These are phyloP conservation scores for Mythimna albipuncta DNA, from an alignment of 2,888 invertebrate genomes.

Conservation along the genomic window DNA sequence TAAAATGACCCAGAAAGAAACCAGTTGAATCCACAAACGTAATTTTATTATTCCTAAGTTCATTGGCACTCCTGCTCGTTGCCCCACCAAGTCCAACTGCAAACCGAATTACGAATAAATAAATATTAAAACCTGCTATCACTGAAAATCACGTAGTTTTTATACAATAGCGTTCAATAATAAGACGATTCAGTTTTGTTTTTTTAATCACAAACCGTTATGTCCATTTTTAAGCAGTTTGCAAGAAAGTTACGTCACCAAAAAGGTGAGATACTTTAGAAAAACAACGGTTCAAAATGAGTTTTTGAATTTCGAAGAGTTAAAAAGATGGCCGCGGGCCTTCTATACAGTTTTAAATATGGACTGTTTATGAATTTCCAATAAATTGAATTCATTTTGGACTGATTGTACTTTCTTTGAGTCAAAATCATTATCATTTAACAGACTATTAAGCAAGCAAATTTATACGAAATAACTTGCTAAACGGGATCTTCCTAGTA, in stretches of 20 bases:
- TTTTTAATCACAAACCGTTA: slow-evolving; percentile 10
- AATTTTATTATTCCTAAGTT: slow-evolving; percentile 25
- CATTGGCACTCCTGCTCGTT: slow-evolving; percentile 19
- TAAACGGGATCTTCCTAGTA: not conserved
- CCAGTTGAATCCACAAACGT: not conserved
- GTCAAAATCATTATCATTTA: not conserved
- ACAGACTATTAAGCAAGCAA: not conserved
- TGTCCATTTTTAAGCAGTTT: slow-evolving; percentile 21
- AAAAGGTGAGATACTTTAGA: not conserved
- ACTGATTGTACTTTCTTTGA: not conserved
- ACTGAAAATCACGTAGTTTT: slow-evolving; percentile 36
- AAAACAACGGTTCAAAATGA: not conserved
- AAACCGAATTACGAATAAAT: slow-evolving; percentile 33
- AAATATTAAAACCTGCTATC: slow-evolving; percentile 26
- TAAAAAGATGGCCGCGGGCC: not conserved
- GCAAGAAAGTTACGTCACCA: not conserved
- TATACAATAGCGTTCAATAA: slow-evolving; percentile 11
- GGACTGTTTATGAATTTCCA: not conserved
- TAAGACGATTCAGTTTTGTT: slow-evolving; percentile 8
- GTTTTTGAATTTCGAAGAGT: slow-evolving; percentile 18
- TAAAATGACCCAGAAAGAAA: slow-evolving; percentile 14
- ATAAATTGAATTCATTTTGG: not conserved
- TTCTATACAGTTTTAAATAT: too few species aligned
- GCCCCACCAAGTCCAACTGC: slow-evolving; percentile 4
- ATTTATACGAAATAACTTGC: slow-evolving; percentile 1